Evolutionary conservation across 1,140 invertebrate genomes (phyloP).

Genomic region (Rhizoglyphus robini): DNA sequence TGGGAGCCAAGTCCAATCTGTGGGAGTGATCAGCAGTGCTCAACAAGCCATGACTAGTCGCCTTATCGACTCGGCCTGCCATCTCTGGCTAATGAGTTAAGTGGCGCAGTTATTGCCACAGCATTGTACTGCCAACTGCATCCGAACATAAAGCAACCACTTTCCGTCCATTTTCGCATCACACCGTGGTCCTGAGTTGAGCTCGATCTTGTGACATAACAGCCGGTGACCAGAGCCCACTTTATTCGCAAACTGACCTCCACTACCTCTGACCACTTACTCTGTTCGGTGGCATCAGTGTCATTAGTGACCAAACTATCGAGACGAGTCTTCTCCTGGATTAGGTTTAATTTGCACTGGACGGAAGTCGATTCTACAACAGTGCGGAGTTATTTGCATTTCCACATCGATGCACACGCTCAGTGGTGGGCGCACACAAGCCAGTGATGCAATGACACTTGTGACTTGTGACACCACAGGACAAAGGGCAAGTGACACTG

Average conservation of each 20-base stretch:
- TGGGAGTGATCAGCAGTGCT: background rate
- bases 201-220: background rate
- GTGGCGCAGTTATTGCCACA: no score
- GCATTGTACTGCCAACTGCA: no score
- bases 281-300: no score
- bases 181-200: no score
- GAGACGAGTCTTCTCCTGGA: background rate
- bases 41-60: constrained; percentile 3
- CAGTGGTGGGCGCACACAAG: background rate
- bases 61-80: background rate
- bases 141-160: no score
- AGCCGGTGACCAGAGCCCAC: background rate
- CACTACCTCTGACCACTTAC: background rate
- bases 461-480: no score
- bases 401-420: constrained; percentile 5
- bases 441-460: background rate
- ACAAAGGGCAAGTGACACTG: no score
- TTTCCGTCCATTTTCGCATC: no score
- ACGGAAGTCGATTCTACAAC: constrained; percentile 3
- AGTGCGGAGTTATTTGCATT: constrained; percentile 9
- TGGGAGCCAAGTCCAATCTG: no score
- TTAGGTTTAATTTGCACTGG: background rate
- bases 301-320: background rate
- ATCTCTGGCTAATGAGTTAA: background rate
- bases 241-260: background rate